phyloP scores from a whole-genome alignment of 2,113 vertebrate genomes.

The Suricata suricatta region DNA sequence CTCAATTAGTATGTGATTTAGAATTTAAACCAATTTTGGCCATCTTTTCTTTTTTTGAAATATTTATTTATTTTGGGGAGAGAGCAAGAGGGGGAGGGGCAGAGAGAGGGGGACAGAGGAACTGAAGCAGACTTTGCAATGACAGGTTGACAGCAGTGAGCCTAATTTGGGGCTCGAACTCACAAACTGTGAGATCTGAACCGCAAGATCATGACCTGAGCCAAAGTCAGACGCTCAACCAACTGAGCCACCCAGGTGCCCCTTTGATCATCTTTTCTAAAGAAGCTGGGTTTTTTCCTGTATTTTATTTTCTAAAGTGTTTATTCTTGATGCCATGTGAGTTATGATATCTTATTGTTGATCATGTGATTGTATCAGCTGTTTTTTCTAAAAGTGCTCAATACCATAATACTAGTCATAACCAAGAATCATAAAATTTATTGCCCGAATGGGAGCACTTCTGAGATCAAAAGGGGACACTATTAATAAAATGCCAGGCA shows the following conservation, averaged over 20 bases:
- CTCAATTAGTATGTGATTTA: background rate
- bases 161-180: too few relatives aligned
- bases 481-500: background rate
- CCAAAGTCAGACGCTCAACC: too few relatives aligned
- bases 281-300: background rate
- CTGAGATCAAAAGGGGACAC: background rate
- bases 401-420: background rate
- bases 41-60: background rate
- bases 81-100: too few relatives aligned
- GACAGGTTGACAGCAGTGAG: too few relatives aligned
- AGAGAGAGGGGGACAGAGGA: too few relatives aligned
- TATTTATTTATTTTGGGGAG: too few relatives aligned
- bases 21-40: constrained; percentile 12
- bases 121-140: too few relatives aligned
- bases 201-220: too few relatives aligned
- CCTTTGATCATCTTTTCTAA: background rate
- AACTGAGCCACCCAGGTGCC: too few relatives aligned
- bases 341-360: background rate
- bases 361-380: background rate
- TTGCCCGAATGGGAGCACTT: background rate
- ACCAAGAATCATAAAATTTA: background rate
- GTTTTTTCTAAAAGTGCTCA: background rate
- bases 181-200: too few relatives aligned
- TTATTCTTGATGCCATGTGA: background rate
- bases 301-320: background rate